phyloP scores from a whole-genome alignment of 2,888 invertebrate genomes.

The Ophion costatus region DNA sequence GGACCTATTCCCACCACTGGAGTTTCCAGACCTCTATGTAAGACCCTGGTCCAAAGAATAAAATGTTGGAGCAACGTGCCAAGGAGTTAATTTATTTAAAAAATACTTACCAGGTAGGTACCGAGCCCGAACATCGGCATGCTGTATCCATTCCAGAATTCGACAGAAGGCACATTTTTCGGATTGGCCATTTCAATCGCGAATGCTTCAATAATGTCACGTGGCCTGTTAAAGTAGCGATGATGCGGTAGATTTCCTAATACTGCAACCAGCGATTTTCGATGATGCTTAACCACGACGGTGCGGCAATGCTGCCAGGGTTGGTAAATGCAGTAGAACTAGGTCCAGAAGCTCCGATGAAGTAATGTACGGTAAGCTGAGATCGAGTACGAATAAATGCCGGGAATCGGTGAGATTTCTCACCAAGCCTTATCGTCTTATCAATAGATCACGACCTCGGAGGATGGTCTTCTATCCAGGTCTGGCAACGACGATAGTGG shows the following conservation, averaged over 20 bases:
- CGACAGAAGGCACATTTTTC: slow-evolving; percentile 73
- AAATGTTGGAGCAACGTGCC: neutral
- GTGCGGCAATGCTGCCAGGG: too few relatives aligned
- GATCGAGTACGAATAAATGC: too few relatives aligned
- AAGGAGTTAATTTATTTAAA: neutral
- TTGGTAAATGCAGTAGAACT: too few relatives aligned
- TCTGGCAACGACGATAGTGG: too few relatives aligned
- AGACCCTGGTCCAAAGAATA: neutral
- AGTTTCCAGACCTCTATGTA: too few relatives aligned
- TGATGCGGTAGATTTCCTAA: neutral
- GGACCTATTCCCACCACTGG: too few relatives aligned
- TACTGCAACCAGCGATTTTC: slow-evolving; percentile 29
- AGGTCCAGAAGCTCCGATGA: too few relatives aligned
- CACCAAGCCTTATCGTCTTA: too few relatives aligned
- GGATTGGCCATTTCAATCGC: slow-evolving; percentile 38
- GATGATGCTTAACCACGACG: neutral
- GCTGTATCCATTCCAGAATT: slow-evolving; percentile 80
- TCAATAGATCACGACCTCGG: too few relatives aligned
- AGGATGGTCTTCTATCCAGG: too few relatives aligned
- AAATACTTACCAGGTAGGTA: slow-evolving; percentile 80
- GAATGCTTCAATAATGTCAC: neutral
- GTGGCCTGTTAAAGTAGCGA: neutral
- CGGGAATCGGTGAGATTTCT: too few relatives aligned
- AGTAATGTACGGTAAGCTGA: too few relatives aligned
- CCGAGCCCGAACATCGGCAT: slow-evolving; percentile 82